Conservation (phyloP, 2,888 invertebrate genomes). For the Aspidiotus rigidus region DNA sequence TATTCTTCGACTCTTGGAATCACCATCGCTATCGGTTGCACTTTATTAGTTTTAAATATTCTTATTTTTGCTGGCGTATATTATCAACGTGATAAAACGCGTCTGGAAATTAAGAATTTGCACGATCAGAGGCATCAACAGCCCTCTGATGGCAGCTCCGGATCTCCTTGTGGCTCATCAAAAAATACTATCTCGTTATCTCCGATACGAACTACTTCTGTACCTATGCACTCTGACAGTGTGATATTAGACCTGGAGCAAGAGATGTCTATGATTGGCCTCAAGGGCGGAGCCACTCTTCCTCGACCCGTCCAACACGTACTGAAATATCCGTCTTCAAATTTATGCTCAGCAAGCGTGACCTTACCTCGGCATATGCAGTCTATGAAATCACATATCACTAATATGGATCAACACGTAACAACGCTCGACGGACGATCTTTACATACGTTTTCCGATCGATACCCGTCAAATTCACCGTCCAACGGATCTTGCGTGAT, state of each 20-base stretch:
- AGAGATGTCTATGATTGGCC: slow-evolving; percentile 6
- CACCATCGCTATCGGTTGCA: slow-evolving; percentile 72
- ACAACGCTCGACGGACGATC: slow-evolving; percentile 26
- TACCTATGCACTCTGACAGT: slow-evolving; percentile 8
- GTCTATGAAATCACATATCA: slow-evolving; percentile 17
- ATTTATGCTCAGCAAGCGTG: slow-evolving; percentile 2
- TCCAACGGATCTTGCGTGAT: slow-evolving; percentile 39
- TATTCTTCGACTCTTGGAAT: slow-evolving; percentile 68
- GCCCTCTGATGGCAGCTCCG: slow-evolving; percentile 9
- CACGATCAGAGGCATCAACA: slow-evolving; percentile 27
- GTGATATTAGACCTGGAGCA: slow-evolving; percentile 20
- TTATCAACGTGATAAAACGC: slow-evolving; percentile 68
- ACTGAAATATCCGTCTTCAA: slow-evolving; percentile 17
- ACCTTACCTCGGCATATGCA: slow-evolving; percentile 24
- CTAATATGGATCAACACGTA: slow-evolving; percentile 20
- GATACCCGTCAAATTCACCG: slow-evolving; percentile 30
- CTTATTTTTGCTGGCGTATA: slow-evolving; percentile 76
- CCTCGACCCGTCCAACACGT: slow-evolving; percentile 16
- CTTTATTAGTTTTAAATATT: slow-evolving; percentile 68
- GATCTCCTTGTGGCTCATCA: slow-evolving; percentile 17
- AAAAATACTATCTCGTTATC: slow-evolving; percentile 6
- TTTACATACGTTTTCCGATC: slow-evolving; percentile 7
- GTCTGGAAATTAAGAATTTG: slow-evolving; percentile 49
- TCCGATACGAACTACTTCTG: neutral
- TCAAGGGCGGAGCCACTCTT: slow-evolving; percentile 11